phyloP scores from a whole-genome alignment of 2,888 invertebrate genomes.

The Dolomedes plantarius region DNA sequence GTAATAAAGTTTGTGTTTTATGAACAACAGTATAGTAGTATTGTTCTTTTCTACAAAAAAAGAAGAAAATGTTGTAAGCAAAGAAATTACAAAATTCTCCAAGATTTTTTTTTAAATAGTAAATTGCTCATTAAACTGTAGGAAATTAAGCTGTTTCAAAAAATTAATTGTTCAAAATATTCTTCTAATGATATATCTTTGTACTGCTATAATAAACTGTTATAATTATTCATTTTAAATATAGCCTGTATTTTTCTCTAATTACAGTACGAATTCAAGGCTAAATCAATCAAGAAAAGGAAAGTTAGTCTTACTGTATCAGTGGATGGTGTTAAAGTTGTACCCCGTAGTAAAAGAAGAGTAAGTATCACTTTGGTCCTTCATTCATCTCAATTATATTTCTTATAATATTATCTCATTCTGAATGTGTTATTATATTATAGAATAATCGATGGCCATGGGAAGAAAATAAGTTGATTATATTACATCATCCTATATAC shows the following conservation, averaged over 20 bases:
- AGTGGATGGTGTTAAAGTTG: slow-evolving; percentile 94
- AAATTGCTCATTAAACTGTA: too few relatives aligned
- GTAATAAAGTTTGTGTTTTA: too few relatives aligned
- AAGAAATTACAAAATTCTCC: too few relatives aligned
- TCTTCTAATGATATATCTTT: too few relatives aligned
- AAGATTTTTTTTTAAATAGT: too few relatives aligned
- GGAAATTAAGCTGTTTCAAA: too few relatives aligned
- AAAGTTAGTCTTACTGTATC: slow-evolving; percentile 97
- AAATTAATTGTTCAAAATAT: too few relatives aligned
- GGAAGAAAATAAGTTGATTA: slow-evolving; percentile 80
- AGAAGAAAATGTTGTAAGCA: too few relatives aligned
- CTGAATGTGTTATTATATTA: slow-evolving; percentile 75
- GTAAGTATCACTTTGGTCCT: slow-evolving; percentile 31
- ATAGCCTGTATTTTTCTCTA: slow-evolving; percentile 73
- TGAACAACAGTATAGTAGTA: too few relatives aligned
- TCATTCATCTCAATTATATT: neutral
- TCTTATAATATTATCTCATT: neutral
- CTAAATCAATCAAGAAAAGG: slow-evolving; percentile 97
- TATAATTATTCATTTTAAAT: too few relatives aligned
- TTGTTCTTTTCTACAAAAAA: too few relatives aligned
- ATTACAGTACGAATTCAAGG: slow-evolving; percentile 98
- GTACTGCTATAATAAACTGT: too few relatives aligned
- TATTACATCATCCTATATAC: slow-evolving; percentile 83
- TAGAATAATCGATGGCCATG: slow-evolving; percentile 84
- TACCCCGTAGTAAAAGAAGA: slow-evolving; percentile 78